Base-by-base conservation (phyloP, 2,888 invertebrate genomes). In the Callyntrura sp. region DNA sequence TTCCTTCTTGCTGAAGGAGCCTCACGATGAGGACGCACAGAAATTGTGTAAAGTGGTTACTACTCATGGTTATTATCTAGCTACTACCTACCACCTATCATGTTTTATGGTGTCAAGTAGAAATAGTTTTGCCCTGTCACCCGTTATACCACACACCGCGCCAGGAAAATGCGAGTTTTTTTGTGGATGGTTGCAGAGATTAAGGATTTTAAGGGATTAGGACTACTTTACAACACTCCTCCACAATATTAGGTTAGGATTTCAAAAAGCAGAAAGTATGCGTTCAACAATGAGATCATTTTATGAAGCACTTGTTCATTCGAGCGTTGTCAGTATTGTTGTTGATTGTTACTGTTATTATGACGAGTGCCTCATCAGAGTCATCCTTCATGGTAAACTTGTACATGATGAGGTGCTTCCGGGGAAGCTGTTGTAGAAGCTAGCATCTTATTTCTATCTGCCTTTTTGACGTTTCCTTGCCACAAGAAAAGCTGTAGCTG, bases 401-500 rank as follows among this genome's bases (percentile, higher is more conserved):
- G 3, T 48, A 25, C 14, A 45, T 60, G 35, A 65, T 28, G 35
- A 35, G 35, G 65, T 45, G 86, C 65, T 86, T 68, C 79, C 78
- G 79, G 78, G 68, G 11, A n/a, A 73, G 20, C 20, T 12, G 20
- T 8, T 12, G 65, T 25, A 35, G 23, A 23, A 62, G 62, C n/a
- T 62, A 84, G 65, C n/a, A 14, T 60, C 14, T 62, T 62, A 23
- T 70, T 35, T 35, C 57, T 79, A 9, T 43, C 17, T 62, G 48
- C 78, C 55, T 60, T 85, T 43, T 28, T 78, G 85, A 81, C 68
- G 48, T 70, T 79, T 87, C 68, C 87, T 87, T 35, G 79, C 81
- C 87, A 62, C 87, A 87, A 57, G 51, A 35, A 35, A 6, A 35
- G 35, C 35, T 35, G 35, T 68, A 35, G 35, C 35, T 35, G 35